Evolutionary conservation across 1,140 invertebrate species (phyloP).

Genomic region (Macrobrachium rosenbergii): DNA sequence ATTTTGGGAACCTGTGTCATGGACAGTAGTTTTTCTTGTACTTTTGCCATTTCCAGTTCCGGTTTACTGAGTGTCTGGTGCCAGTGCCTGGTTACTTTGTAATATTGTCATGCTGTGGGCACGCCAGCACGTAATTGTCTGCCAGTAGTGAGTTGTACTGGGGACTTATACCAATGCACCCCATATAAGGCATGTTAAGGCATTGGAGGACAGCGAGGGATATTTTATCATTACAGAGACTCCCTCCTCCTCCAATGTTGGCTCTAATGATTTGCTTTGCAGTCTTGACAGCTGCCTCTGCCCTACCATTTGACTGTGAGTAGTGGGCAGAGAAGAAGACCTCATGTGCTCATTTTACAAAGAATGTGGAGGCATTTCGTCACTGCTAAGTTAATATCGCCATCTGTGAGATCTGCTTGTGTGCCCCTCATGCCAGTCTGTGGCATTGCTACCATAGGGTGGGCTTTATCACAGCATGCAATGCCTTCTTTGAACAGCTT

Average conservation of each 20-base stretch:
- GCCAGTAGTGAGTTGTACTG: not conserved
- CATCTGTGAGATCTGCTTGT: too few relatives aligned
- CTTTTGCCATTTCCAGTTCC: not conserved
- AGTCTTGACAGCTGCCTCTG: conserved; percentile 16
- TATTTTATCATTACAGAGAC: not conserved
- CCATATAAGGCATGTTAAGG: not conserved
- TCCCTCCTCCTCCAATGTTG: not conserved
- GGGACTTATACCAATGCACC: not conserved
- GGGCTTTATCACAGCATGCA: too few relatives aligned
- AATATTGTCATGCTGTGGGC: not conserved
- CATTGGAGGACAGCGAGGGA: not conserved
- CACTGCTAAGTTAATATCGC: too few relatives aligned
- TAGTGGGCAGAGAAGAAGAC: not conserved
- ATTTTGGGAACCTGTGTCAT: not conserved
- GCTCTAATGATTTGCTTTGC: not conserved
- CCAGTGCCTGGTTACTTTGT: conserved; percentile 11
- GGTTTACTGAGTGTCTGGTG: not conserved
- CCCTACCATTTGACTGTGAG: conserved; percentile 10
- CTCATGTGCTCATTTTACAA: too few relatives aligned
- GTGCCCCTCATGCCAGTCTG: too few relatives aligned
- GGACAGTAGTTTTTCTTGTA: not conserved
- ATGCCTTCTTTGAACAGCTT: too few relatives aligned
- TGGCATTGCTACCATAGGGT: too few relatives aligned
- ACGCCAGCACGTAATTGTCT: too few relatives aligned
- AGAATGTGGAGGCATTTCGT: not conserved